Conservation (phyloP, 2,113 vertebrate species). For the Canis aureus region DNA sequence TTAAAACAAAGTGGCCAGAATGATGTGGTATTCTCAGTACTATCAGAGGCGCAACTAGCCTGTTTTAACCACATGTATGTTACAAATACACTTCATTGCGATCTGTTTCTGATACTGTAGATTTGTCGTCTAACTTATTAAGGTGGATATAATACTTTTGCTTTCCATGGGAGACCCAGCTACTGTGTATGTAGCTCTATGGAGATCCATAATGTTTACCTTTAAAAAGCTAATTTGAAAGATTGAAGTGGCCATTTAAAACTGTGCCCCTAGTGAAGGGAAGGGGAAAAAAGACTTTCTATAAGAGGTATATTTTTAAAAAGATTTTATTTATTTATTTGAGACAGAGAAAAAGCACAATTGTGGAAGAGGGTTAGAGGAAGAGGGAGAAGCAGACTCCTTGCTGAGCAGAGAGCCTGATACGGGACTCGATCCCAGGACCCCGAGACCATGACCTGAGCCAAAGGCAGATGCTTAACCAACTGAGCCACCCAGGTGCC, state of each 20-base stretch:
- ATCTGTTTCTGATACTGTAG: slow-evolving; percentile 40
- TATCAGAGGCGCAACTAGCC: neutral
- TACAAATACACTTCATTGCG: neutral
- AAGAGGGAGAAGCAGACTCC: too few relatives aligned
- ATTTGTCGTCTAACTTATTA: slow-evolving; percentile 13
- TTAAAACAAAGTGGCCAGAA: neutral
- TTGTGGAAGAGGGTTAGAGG: too few relatives aligned
- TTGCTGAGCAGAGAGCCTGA: too few relatives aligned
- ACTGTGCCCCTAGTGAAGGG: neutral
- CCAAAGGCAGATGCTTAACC: too few relatives aligned
- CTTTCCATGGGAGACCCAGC: neutral
- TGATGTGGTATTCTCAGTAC: neutral
- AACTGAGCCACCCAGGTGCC: too few relatives aligned
- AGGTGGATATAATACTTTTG: neutral
- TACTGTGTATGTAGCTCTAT: neutral
- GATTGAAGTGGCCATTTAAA: slow-evolving; percentile 51
- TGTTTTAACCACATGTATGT: neutral
- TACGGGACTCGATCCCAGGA: too few relatives aligned
- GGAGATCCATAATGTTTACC: slow-evolving; percentile 37
- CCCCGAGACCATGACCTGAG: too few relatives aligned
- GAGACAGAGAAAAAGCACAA: too few relatives aligned
- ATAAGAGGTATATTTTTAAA: too few relatives aligned
- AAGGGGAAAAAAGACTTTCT: neutral
- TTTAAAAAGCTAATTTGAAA: slow-evolving; percentile 62
- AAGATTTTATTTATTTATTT: too few relatives aligned